Conservation (phyloP, 2,113 vertebrate species). For the Ptyas mucosa region DNA sequence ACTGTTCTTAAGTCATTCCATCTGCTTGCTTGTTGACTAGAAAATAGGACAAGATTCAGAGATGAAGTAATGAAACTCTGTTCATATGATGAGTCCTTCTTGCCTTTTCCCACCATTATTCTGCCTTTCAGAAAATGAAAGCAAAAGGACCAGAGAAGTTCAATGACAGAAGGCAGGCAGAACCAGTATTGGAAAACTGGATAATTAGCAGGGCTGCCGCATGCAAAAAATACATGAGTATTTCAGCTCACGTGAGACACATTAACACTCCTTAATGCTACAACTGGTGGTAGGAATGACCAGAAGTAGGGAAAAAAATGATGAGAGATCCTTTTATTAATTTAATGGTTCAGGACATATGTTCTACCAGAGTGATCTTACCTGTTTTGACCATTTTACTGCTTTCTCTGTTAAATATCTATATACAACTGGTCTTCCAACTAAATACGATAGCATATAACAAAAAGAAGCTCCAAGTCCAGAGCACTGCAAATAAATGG, state of each 20-base stretch:
- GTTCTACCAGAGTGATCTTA: slow-evolving; percentile 56
- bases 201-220: background rate
- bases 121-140: background rate
- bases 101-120: background rate
- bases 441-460: slow-evolving; percentile 95
- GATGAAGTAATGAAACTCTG: background rate
- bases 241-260: background rate
- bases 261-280: background rate
- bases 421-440: slow-evolving; percentile 93
- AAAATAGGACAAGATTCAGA: background rate
- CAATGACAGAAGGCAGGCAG: background rate
- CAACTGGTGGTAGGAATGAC: background rate
- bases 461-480: slow-evolving; percentile 96
- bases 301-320: background rate
- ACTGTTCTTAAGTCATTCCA: background rate
- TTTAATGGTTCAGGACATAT: background rate
- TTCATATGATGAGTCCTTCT: background rate
- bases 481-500: slow-evolving; percentile 79
- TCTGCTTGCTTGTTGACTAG: background rate
- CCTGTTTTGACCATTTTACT: slow-evolving; percentile 96
- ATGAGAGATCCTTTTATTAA: background rate
- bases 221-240: background rate
- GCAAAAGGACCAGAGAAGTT: background rate
- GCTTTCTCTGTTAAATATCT: slow-evolving; percentile 95
- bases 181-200: background rate